Conservation (phyloP, 2,113 vertebrate species). For the Toxostoma redivivum region DNA sequence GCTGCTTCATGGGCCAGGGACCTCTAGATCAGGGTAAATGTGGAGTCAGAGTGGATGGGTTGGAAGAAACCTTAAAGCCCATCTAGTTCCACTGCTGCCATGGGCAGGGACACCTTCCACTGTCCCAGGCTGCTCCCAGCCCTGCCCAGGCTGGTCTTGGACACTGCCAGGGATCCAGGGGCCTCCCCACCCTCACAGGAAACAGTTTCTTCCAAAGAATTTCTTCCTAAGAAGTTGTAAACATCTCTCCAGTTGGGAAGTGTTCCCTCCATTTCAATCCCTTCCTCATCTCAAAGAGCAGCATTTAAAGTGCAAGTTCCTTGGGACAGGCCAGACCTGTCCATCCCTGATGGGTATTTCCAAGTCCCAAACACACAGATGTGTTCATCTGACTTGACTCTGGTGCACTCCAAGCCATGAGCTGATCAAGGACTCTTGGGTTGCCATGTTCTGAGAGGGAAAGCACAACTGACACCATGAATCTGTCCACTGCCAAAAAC, state of each 20-base stretch:
- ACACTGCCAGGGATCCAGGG: not conserved
- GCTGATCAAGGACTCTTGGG: not conserved
- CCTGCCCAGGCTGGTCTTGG: not conserved
- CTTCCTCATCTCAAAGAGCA: not conserved
- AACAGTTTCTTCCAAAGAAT: not conserved
- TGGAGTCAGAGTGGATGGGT: not conserved
- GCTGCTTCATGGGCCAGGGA: accelerated
- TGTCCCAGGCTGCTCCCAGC: accelerated
- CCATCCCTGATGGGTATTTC: not conserved
- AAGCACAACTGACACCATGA: accelerated
- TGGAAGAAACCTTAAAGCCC: not conserved
- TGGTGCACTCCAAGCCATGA: not conserved
- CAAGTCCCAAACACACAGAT: not conserved
- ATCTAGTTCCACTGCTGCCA: not conserved
- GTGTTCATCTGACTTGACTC: not conserved
- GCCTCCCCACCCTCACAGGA: not conserved
- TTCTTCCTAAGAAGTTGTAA: not conserved
- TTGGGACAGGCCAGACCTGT: not conserved
- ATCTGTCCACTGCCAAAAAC: not conserved
- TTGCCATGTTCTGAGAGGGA: not conserved
- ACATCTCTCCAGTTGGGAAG: not conserved
- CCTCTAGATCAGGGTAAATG: accelerated
- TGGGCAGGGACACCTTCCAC: not conserved
- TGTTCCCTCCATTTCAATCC: accelerated
- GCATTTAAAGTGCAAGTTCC: not conserved